Conservation (phyloP, 2,797 vertebrate species). For the Sebastes reedi region DNA sequence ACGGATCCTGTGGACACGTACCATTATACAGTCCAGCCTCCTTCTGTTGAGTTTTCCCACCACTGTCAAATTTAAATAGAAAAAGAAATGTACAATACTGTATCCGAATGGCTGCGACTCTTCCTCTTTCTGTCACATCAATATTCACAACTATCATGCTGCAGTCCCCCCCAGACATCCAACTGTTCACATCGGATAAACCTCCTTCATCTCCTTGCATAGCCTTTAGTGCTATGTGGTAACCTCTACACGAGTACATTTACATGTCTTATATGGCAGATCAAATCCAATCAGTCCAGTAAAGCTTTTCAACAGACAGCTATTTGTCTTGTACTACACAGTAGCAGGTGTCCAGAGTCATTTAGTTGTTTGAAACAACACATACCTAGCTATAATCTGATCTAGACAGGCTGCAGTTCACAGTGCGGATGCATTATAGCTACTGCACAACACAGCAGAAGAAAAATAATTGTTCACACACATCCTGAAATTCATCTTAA, state of each 20-base stretch:
- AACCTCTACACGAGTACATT: conserved; percentile 28
- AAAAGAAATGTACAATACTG: neutral
- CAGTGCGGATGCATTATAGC: neutral
- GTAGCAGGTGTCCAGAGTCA: neutral
- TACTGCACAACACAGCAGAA: neutral
- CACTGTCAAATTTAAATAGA: neutral
- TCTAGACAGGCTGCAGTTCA: neutral
- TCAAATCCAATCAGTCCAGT: conserved; percentile 23
- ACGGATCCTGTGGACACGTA: too few relatives aligned
- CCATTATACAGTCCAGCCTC: neutral
- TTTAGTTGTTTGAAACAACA: neutral
- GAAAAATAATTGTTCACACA: neutral
- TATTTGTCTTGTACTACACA: neutral
- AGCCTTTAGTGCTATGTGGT: conserved; percentile 8
- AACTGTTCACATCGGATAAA: conserved; percentile 53
- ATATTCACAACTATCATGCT: conserved; percentile 43
- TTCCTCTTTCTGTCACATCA: conserved; percentile 47
- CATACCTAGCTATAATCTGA: neutral
- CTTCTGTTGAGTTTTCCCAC: neutral
- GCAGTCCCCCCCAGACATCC: conserved; percentile 46
- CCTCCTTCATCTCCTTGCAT: conserved; percentile 34
- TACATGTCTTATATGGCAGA: conserved; percentile 17
- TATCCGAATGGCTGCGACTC: neutral
- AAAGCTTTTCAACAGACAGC: neutral
- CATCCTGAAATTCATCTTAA: neutral